Evolutionary conservation across 2,888 invertebrate genomes (phyloP), one percentile per base, ranked within the genome.

Genomic region (Lepidocyrtinus sp.): DNA sequence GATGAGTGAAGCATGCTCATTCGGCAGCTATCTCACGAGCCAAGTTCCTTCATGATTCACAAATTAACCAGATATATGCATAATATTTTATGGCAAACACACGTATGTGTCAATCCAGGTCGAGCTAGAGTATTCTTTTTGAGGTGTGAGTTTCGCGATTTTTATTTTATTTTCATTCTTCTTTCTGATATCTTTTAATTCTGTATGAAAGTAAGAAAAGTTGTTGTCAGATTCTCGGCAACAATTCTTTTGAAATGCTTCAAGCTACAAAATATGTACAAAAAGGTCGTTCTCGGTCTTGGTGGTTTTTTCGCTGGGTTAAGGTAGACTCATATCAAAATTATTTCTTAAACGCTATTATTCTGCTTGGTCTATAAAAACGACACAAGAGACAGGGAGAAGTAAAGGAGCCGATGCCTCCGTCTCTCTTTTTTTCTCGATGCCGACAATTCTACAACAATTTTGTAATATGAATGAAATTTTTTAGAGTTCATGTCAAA

Each of bases 61-160:
- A 76, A 76, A 76, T 76, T 76, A 76, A 70, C 61, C 24, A 61
- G 62, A 61, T 62, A 45, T 50, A 45, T 15, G 70, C 22, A 75
- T 61, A 68, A 36, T 25, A 61, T 67, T 24, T 75, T 21, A 1
- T 61, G 21, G 15, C 19, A 69, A 75, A 64, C 65, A 76, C 76
- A 71, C 71, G 65, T 76, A 76, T 76, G 71, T 76, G 76, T 76
- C 76, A 76, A 76, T 76, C 65, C 76, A 76, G 76, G 76, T 76
- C 71, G 76, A 76, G 65, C 46, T 22, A 24, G n/a, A n/a, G n/a
- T n/a, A 71, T 22, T 59, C 59, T 64, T 69, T 75, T 65, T 24
- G 59, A 76, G 76, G 76, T 76, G 76, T 76, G 76, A 76, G 76
- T 69, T 69, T 69, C 59, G 69, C 69, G 55, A 69, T 69, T 17